A percentile compares a stretch with the other conserved stretches of the same genome.
Evolutionary conservation across 2,113 vertebrate genomes (phyloP).

Genomic region (Strix uralensis): DNA sequence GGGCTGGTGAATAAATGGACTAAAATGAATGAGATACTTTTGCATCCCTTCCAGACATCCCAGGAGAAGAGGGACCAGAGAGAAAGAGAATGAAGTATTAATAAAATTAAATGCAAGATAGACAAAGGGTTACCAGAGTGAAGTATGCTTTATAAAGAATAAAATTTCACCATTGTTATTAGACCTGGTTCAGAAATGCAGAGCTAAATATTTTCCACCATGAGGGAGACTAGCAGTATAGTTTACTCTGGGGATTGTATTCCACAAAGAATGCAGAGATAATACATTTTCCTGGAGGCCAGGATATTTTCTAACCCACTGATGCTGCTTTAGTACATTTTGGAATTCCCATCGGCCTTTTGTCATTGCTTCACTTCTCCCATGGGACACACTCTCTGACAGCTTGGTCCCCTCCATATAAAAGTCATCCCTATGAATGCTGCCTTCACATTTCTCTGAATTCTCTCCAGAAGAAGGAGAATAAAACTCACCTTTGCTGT

Average conservation of each 20-base stretch:
- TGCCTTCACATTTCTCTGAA: background rate
- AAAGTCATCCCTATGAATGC: background rate
- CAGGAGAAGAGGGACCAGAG: background rate
- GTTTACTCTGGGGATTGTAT: background rate
- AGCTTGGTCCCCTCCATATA: fast-evolving
- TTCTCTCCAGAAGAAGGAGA: background rate
- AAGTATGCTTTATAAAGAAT: background rate
- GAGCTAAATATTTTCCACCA: background rate
- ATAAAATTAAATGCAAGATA: background rate
- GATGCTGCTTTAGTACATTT: background rate
- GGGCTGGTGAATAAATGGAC: background rate
- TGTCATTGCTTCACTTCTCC: background rate
- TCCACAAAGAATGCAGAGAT: background rate
- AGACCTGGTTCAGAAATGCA: background rate
- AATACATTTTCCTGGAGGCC: background rate
- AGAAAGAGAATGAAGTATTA: background rate
- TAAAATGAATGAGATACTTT: background rate
- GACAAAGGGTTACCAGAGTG: background rate
- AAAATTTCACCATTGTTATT: background rate
- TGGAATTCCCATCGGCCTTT: background rate
- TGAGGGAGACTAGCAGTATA: background rate
- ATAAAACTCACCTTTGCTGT: background rate
- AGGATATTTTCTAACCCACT: background rate
- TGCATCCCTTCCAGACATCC: background rate
- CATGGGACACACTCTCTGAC: background rate